Evolutionary conservation across 2,888 invertebrate genomes (phyloP).

Genomic region (Mongoloraphidia duomilia): DNA sequence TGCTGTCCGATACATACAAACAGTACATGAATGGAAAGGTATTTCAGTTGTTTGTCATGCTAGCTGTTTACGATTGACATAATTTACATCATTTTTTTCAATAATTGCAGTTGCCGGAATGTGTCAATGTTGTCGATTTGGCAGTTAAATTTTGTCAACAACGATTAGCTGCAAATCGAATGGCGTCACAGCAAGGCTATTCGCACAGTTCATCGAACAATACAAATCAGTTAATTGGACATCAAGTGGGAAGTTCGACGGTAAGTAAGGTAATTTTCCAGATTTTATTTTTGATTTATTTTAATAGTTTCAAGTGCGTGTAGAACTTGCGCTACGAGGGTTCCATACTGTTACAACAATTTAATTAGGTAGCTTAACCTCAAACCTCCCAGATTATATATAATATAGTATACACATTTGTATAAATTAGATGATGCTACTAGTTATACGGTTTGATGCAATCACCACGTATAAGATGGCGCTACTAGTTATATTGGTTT

Average conservation of each 20-base stretch:
- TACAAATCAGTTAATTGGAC: conserved; percentile 13
- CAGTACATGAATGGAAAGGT: conserved; percentile 44
- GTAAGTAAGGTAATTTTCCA: no score
- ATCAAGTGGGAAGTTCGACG: conserved; percentile 14
- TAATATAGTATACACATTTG: no score
- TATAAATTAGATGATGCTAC: no score
- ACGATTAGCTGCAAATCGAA: conserved; percentile 41
- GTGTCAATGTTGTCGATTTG: conserved; percentile 45
- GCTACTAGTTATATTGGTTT: no score
- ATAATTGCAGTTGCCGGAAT: conserved; percentile 35
- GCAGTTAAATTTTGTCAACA: conserved; percentile 58
- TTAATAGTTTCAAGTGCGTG: no score
- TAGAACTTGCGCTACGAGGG: no score
- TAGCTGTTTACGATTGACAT: not conserved
- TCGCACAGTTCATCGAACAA: not conserved
- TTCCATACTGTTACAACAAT: no score
- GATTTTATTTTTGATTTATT: no score
- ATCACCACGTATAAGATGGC: no score
- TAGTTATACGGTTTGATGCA: no score
- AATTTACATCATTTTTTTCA: conserved; percentile 6
- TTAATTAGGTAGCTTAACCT: no score
- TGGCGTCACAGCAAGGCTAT: conserved; percentile 27
- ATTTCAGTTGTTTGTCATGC: conserved; percentile 16
- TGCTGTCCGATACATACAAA: conserved; percentile 58
- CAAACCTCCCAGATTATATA: no score